Conservation (phyloP, 2,888 invertebrate species). For the Kryphioiulus occultus region DNA sequence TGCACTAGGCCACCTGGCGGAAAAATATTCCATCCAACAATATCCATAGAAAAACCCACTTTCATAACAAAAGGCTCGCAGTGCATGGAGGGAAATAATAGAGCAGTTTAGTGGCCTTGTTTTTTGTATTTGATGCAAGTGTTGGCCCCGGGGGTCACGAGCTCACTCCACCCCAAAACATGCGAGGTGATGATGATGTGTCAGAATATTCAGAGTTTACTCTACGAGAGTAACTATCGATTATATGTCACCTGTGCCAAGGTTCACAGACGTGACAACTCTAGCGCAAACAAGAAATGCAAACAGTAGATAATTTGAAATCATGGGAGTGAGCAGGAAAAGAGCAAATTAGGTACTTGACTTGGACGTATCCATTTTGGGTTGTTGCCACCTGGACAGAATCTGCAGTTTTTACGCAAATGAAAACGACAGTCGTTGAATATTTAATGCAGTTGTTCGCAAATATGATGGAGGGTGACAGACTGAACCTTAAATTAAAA, state of each 20-base stretch:
- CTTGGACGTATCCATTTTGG: too few relatives aligned
- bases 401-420: too few relatives aligned
- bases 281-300: not conserved
- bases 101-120: not conserved
- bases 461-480: too few relatives aligned
- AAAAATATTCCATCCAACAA: not conserved
- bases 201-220: not conserved
- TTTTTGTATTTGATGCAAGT: not conserved
- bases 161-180: not conserved
- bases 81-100: not conserved
- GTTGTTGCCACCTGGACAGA: too few relatives aligned
- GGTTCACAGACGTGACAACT: not conserved
- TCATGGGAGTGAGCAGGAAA: conserved; percentile 11
- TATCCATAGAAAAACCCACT: not conserved
- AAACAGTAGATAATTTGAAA: not conserved
- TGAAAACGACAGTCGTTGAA: too few relatives aligned
- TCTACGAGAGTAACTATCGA: not conserved
- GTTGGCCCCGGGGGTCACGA: not conserved
- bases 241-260: conserved; percentile 27
- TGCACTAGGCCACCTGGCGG: not conserved
- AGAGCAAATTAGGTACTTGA: not conserved
- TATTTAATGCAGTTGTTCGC: too few relatives aligned
- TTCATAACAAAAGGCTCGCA: not conserved
- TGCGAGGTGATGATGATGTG: not conserved
- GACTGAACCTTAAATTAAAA: too few relatives aligned